Conservation (phyloP, 2,888 invertebrate genomes). For the Ectemnius lituratus region DNA sequence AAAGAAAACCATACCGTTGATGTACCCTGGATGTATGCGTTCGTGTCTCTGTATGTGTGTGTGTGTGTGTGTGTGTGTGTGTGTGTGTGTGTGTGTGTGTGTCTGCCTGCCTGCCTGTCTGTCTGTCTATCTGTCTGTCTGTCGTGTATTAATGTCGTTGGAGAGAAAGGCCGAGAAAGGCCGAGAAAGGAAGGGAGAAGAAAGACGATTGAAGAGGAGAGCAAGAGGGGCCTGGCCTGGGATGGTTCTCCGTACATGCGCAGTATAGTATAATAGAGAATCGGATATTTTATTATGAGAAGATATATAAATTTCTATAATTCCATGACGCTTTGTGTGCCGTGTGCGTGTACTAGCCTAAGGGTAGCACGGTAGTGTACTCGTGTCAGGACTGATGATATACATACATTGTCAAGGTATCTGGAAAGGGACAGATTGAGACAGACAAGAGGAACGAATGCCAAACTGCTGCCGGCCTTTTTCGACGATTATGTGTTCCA, state of each 20-base stretch:
- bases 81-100: no score
- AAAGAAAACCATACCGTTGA: slow-evolving; percentile 30
- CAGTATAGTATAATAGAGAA: slow-evolving; percentile 66
- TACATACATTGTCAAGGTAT: slow-evolving; percentile 42
- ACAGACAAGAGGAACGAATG: slow-evolving; percentile 28
- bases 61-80: no score
- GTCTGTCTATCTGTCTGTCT: no score
- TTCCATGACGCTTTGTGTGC: slow-evolving; percentile 65
- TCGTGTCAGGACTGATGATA: slow-evolving; percentile 4
- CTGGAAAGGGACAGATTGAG: slow-evolving; percentile 34
- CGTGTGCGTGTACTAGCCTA: slow-evolving; percentile 58
- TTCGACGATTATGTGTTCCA: slow-evolving; percentile 24
- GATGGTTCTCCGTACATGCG: slow-evolving; percentile 62
- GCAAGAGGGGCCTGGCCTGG: slow-evolving; percentile 47
- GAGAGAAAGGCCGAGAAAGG: slow-evolving; percentile 36
- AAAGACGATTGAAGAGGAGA: no score
- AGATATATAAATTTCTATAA: slow-evolving; percentile 65
- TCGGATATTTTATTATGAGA: slow-evolving; percentile 73
- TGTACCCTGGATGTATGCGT: slow-evolving; percentile 41
- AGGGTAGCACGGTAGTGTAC: slow-evolving; percentile 47
- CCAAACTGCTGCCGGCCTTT: slow-evolving; percentile 45
- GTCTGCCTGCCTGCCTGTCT: no score
- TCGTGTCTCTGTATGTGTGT: no score
- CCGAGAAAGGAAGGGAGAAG: slow-evolving; percentile 21
- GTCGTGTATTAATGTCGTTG: slow-evolving; percentile 49